Conservation (phyloP, 2,888 invertebrate species). For the Drosophila differens region DNA sequence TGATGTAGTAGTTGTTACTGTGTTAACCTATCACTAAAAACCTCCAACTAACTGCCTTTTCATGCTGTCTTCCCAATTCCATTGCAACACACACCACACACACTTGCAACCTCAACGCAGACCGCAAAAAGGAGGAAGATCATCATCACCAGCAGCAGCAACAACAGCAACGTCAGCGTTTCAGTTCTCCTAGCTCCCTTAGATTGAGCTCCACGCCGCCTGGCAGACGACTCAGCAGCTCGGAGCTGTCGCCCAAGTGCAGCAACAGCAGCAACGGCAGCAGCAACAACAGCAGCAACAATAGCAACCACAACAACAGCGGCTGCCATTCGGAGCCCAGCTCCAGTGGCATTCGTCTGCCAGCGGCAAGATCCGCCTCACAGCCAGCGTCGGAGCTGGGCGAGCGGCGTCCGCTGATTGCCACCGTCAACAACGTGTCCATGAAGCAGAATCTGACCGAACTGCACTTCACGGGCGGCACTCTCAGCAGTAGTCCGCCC, state of each 20-base stretch:
- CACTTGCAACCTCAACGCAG: slow-evolving; percentile 59
- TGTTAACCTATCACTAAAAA: slow-evolving; percentile 26
- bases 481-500: slow-evolving; percentile 48
- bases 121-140: slow-evolving; percentile 83
- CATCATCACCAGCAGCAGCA: slow-evolving; percentile 64
- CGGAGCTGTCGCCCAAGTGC: slow-evolving; percentile 68
- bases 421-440: slow-evolving; percentile 76
- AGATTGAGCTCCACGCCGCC: slow-evolving; percentile 46
- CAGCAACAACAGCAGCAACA: slow-evolving; percentile 13
- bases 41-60: slow-evolving; percentile 50
- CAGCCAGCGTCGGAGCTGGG: slow-evolving; percentile 45
- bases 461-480: slow-evolving; percentile 77
- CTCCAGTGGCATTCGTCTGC: slow-evolving; percentile 31
- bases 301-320: slow-evolving; percentile 24
- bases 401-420: slow-evolving; percentile 64
- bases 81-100: slow-evolving; percentile 5
- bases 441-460: slow-evolving; percentile 84
- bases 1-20: slow-evolving; percentile 14
- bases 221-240: slow-evolving; percentile 57
- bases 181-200: slow-evolving; percentile 73
- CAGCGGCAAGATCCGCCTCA: slow-evolving; percentile 42
- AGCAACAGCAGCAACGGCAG: slow-evolving; percentile 10
- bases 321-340: slow-evolving; percentile 66
- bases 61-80: slow-evolving; percentile 39
- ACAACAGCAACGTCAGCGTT: slow-evolving; percentile 65